These are phyloP conservation scores for Leptinotarsa haldemani DNA, from an alignment of 2,888 invertebrate species.

Conservation along the genomic window DNA sequence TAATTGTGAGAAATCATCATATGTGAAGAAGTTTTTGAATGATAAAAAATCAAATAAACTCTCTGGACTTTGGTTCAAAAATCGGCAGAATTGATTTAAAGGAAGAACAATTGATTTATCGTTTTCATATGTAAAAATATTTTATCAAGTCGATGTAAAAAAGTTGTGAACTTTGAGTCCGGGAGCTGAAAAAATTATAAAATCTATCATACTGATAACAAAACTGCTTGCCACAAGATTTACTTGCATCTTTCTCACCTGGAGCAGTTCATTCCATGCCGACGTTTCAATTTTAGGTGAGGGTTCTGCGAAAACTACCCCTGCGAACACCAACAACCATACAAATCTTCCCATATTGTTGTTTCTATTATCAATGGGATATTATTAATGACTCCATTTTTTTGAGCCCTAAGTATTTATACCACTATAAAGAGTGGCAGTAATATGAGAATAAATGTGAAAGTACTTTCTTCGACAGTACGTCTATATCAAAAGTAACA, in stretches of 20 bases:
- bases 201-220: not conserved
- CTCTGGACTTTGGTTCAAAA: too few species aligned
- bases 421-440: constrained; percentile 37
- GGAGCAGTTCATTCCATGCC: constrained; percentile 30
- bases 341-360: constrained; percentile 27
- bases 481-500: constrained; percentile 4
- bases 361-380: constrained; percentile 12
- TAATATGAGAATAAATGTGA: not conserved
- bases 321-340: constrained; percentile 21
- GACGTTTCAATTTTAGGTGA: constrained; percentile 25
- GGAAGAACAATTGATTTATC: too few species aligned
- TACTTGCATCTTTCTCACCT: constrained; percentile 24
- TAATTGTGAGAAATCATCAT: too few species aligned
- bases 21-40: too few species aligned
- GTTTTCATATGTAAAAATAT: too few species aligned
- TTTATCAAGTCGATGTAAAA: too few species aligned
- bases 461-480: constrained; percentile 34
- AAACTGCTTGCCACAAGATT: not conserved
- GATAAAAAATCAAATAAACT: too few species aligned
- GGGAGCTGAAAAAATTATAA: too few species aligned
- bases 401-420: constrained; percentile 36
- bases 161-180: too few species aligned
- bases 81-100: too few species aligned
- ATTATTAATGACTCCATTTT: constrained; percentile 31
- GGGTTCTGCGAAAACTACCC: constrained; percentile 26